Evolutionary conservation across 1,140 invertebrate species (phyloP).

Genomic region (Nasonia giraulti): DNA sequence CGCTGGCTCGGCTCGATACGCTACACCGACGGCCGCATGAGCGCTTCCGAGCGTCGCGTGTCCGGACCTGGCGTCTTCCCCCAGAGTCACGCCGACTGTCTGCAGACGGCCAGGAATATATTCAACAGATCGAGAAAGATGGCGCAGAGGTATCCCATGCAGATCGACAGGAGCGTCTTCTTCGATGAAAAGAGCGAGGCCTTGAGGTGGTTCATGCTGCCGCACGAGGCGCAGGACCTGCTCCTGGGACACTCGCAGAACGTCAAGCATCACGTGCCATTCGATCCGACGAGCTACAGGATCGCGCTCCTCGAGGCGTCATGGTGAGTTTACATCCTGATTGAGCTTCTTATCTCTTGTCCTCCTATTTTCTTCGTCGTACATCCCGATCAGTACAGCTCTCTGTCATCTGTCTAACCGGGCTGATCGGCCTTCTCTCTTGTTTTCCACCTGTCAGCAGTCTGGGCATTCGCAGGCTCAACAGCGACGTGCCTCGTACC

Average conservation of each 20-base stretch:
- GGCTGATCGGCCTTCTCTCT: background rate
- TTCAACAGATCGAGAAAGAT: conserved; percentile 87
- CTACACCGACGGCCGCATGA: conserved; percentile 86
- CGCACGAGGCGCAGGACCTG: conserved; percentile 84
- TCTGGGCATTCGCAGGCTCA: conserved; percentile 65
- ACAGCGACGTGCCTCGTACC: conserved; percentile 67
- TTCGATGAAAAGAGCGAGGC: conserved; percentile 81
- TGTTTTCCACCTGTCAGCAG: conserved; percentile 3
- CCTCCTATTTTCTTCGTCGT: background rate
- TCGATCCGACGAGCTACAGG: conserved; percentile 76
- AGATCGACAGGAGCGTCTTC: conserved; percentile 80
- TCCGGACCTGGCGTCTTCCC: conserved; percentile 82
- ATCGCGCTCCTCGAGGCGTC: conserved; percentile 40
- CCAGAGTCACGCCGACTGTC: conserved; percentile 83
- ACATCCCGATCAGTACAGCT: background rate
- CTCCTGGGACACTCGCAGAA: conserved; percentile 82
- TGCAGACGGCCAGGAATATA: conserved; percentile 85
- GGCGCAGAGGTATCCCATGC: conserved; percentile 82
- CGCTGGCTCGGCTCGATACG: conserved; percentile 88
- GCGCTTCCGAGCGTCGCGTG: conserved; percentile 80
- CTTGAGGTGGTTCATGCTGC: conserved; percentile 90
- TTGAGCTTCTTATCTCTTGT: background rate
- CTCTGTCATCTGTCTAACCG: background rate
- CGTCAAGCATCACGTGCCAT: conserved; percentile 84
- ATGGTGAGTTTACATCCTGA: conserved; percentile 50